Percentiles rank a stretch among this genome's conserved stretches.
Conservation (phyloP, 2,797 vertebrate species). For the Garrulus glandarius region DNA sequence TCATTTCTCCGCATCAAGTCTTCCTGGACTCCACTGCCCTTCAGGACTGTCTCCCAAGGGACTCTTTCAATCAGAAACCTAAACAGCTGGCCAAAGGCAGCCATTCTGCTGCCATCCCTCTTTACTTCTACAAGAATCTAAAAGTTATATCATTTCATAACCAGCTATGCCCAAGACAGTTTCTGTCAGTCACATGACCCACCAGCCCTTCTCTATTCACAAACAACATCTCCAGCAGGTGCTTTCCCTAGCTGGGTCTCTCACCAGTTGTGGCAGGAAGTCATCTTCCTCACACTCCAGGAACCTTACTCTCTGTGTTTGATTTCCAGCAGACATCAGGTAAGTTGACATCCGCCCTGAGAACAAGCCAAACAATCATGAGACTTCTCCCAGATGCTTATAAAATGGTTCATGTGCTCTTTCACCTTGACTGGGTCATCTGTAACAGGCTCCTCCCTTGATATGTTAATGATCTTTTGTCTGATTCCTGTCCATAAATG, state of each 20-base stretch:
- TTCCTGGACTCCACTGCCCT: not conserved
- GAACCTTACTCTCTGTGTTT: not conserved
- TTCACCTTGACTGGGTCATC: not conserved
- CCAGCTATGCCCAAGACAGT: no score
- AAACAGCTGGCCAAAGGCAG: not conserved
- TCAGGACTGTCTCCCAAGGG: not conserved
- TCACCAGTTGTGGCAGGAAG: not conserved
- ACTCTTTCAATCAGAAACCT: not conserved
- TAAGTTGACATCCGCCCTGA: not conserved
- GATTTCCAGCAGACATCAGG: not conserved
- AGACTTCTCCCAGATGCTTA: not conserved
- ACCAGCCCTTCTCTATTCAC: not conserved
- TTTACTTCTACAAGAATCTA: not conserved
- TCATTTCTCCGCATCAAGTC: not conserved
- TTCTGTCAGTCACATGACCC: not conserved
- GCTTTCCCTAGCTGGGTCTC: no score
- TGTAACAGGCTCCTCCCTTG: not conserved
- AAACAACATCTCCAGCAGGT: not conserved
- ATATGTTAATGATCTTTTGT: accelerated
- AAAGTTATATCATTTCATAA: not conserved
- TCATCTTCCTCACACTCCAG: not conserved
- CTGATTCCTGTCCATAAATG: not conserved
- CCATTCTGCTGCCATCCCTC: not conserved
- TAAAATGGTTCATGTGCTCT: not conserved
- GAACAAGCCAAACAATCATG: not conserved